Base-by-base conservation (phyloP, 2,797 vertebrate genomes). In the Rhadinocentrus ornatus region DNA sequence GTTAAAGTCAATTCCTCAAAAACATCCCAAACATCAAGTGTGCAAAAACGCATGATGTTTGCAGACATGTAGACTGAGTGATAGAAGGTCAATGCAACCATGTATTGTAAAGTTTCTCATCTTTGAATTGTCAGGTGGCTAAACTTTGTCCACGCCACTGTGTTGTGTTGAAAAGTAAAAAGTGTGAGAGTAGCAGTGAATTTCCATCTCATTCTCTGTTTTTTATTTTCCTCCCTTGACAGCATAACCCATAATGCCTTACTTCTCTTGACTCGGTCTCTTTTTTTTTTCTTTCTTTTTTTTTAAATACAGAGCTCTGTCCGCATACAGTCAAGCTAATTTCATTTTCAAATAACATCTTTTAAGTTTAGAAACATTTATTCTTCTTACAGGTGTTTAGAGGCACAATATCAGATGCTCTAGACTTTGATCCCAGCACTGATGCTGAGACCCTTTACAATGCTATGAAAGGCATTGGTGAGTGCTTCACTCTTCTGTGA, bases 401-500 rank as follows among this genome's bases (percentile, higher is more conserved):
- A 86, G 97, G 98, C 58, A 96, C 96, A 0, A 68, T 98, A 80
- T 91, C 86, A 34, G 95, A 95, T 64, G 95, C 93, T 85, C 88
- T 93, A 0, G 86, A 93, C 86, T 99, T 98, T 55, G 92, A 97
- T 2, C 89, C 97, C 60, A 91, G 60, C 57, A 88, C 93, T 76
- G 98, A 99, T 69, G 97, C 97, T 0, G 97, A 99, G 83, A 55
- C 90, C 0, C 95, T 99, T 75, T 98, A 97, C 90, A 96, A 93
- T 34, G 96, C 97, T 52, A 99, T 99, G 98, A 99, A 99, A 89
- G 97, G 98, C 82, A 90, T 99, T 0, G 97, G 98, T 99, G 91
- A 66, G 97, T 91, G 31, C 3, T 3, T 56, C 37, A 6, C 32
- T 46, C 24, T 59, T 67, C 27, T 3, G 1, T 7, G 26, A 59